These are phyloP conservation scores for Harpagifer antarcticus DNA, from an alignment of 2,797 vertebrate genomes.

Conservation along the genomic window DNA sequence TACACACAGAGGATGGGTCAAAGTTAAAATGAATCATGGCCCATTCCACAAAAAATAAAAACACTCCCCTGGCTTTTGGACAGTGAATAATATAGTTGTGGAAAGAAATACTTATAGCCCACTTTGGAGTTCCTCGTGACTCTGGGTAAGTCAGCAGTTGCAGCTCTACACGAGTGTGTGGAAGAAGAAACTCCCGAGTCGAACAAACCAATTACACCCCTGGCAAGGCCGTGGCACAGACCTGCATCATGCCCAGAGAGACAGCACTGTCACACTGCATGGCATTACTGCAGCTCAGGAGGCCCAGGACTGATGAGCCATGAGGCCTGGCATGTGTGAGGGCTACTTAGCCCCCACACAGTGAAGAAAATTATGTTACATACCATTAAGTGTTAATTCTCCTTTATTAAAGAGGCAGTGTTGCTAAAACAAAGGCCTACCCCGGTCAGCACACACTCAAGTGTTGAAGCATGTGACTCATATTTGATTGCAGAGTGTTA, in stretches of 20 bases:
- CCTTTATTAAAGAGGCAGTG: conserved; percentile 50
- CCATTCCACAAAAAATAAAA: conserved; percentile 4
- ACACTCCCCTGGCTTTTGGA: conserved; percentile 37
- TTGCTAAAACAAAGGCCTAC: conserved; percentile 60
- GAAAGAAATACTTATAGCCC: conserved; percentile 54
- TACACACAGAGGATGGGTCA: conserved; percentile 41
- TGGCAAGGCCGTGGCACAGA: conserved; percentile 58
- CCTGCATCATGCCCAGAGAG: conserved; percentile 68
- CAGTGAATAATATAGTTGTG: conserved; percentile 57
- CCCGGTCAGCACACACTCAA: conserved; percentile 27
- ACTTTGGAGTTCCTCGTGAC: conserved; percentile 55
- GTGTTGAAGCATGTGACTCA: conserved; percentile 72
- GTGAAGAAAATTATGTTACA: conserved; percentile 18
- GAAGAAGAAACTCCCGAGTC: conserved; percentile 66
- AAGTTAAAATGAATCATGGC: conserved; percentile 63
- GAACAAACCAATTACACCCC: conserved; percentile 74
- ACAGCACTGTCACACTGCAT: conserved; percentile 53
- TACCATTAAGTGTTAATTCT: conserved; percentile 57
- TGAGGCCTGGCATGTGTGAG: conserved; percentile 52
- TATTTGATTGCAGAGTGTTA: conserved; percentile 64
- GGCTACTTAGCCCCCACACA: conserved; percentile 25
- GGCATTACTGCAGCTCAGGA: conserved; percentile 43
- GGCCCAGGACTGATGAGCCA: conserved; percentile 46
- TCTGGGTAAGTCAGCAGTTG: conserved; percentile 56
- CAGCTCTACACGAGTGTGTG: conserved; percentile 29